Base-by-base conservation (phyloP, 2,888 invertebrate species). In the Ophion ellenae region DNA sequence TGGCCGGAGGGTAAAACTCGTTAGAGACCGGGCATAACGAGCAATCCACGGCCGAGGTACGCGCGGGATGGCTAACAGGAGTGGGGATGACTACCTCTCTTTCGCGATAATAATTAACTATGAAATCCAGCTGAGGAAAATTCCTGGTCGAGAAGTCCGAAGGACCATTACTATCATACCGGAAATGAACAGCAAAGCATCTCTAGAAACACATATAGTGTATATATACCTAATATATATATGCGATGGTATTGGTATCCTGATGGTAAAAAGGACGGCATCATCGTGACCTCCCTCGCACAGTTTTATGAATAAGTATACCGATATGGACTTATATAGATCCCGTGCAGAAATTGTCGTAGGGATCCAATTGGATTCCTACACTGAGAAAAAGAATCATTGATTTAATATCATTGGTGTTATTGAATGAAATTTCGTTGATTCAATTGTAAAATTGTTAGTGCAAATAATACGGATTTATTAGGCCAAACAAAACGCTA, bases 1-100 rank as follows among this genome's bases (percentile, higher is more conserved):
- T 85, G 80, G 86, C 79, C 86, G 87, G 75, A 87, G 80, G 86
- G 84, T 74, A 86, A 81, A 89, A 87, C 89, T 89, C 89, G 89
- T 89, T 89, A 89, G 87, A 86, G 85, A 86, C 85, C 87, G 83
- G 85, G 87, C 87, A 88, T 89, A 89, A 89, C 88, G 88, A 89
- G 89, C 86, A 89, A 88, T 87, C 87, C 86, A 81, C 83, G 36
- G 66, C 53, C 75, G 61, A 84, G 78, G 70, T 83, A 83, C 45
- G 53, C 32, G 32, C 61, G 24, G 57, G 61, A 76, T 61, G 53
- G 36, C 81, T 28, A 69, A 67, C 28, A 45, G 69, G 67, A 75
- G 61, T 32, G 47, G 69, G 64, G 63, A 79, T 69, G 36, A 75
- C 74, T 69, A 57, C 63, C 61, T 80, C 80, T 66, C 63, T 77